Evolutionary conservation across 2,888 invertebrate species (phyloP).

Genomic region (Rhagium mordax): DNA sequence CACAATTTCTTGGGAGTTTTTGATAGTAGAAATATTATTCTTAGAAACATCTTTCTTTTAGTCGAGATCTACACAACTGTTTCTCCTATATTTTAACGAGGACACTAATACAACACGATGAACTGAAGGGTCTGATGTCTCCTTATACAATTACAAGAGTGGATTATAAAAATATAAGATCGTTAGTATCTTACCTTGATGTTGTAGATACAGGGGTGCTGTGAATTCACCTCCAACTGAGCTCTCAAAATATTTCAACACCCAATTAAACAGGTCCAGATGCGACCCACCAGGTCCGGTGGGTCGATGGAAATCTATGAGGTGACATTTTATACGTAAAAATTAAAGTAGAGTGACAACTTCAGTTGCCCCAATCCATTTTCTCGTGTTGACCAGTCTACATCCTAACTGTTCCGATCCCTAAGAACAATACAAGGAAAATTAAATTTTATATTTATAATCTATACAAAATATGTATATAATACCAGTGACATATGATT

Average conservation of each 20-base stretch:
- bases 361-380: conserved; percentile 96
- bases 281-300: conserved; percentile 86
- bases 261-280: conserved; percentile 90
- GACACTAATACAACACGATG: no score
- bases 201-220: conserved; percentile 90
- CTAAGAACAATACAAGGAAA: conserved; percentile 68
- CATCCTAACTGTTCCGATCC: conserved; percentile 90
- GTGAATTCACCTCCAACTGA: conserved; percentile 80
- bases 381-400: conserved; percentile 86
- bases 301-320: conserved; percentile 90
- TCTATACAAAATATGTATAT: no score
- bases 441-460: no score
- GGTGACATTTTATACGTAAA: conserved; percentile 86
- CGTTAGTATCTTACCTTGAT: conserved; percentile 84
- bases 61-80: no score
- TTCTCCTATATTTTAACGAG: no score
- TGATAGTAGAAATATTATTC: no score
- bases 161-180: no score
- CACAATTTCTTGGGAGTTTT: no score
- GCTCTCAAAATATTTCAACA: conserved; percentile 83
- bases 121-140: no score
- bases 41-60: no score
- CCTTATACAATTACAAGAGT: no score
- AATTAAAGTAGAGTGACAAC: conserved; percentile 89
- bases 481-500: no score